Conservation (phyloP, 1,140 invertebrate genomes). For the Drosophila erecta region DNA sequence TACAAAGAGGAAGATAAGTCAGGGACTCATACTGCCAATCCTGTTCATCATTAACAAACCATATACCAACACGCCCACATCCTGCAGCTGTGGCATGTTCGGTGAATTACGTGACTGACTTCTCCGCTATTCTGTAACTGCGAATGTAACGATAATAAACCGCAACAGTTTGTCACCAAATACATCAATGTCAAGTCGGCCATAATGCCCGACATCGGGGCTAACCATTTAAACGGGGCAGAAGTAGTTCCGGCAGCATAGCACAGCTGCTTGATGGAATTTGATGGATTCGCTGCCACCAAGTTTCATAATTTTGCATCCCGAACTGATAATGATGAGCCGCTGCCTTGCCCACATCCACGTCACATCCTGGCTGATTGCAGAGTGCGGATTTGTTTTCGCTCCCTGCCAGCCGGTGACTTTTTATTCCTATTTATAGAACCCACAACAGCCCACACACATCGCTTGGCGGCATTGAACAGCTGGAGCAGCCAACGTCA, state of each 20-base stretch:
- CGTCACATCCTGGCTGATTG: conserved; percentile 22
- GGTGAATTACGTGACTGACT: conserved; percentile 63
- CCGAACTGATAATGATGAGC: conserved; percentile 55
- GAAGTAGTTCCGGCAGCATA: conserved; percentile 13
- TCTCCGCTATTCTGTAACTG: neutral
- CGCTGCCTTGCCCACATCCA: neutral
- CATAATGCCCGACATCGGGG: conserved; percentile 54
- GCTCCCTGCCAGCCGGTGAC: conserved; percentile 35
- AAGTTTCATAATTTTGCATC: conserved; percentile 54
- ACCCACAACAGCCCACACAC: conserved; percentile 5
- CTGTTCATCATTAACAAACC: conserved; percentile 12
- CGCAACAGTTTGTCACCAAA: conserved; percentile 79
- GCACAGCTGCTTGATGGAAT: conserved; percentile 44
- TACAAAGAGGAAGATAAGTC: conserved; percentile 1
- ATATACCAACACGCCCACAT: neutral
- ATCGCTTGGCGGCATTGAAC: conserved; percentile 1
- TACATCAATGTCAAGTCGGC: conserved; percentile 76
- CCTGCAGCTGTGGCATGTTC: conserved; percentile 61
- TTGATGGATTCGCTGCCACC: conserved; percentile 52
- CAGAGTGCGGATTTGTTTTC: conserved; percentile 45
- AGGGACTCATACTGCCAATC: conserved; percentile 19
- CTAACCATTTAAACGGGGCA: conserved; percentile 29
- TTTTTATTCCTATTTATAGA: conserved; percentile 45
- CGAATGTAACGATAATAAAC: conserved; percentile 53
- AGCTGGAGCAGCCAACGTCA: conserved; percentile 31